Conservation (phyloP, 2,113 vertebrate genomes). For the Carollia perspicillata region DNA sequence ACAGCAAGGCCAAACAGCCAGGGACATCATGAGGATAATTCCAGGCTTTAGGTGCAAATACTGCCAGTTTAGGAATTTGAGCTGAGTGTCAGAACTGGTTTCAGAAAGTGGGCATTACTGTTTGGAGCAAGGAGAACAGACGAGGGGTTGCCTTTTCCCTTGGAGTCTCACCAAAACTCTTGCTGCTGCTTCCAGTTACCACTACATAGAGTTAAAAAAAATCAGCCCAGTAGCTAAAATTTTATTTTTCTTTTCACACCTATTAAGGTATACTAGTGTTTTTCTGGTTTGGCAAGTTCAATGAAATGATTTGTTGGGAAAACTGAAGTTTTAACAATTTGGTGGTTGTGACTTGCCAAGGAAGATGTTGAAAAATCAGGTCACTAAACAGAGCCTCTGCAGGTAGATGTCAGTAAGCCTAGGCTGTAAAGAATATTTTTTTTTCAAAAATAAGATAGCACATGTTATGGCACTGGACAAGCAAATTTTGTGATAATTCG, state of each 20-base stretch:
- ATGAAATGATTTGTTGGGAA: neutral
- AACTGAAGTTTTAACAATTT: neutral
- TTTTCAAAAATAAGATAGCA: neutral
- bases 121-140: neutral
- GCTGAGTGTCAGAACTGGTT: neutral
- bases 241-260: neutral
- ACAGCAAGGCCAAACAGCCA: neutral
- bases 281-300: constrained; percentile 2
- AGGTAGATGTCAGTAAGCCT: neutral
- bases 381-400: neutral
- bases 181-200: neutral
- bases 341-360: neutral
- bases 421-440: neutral
- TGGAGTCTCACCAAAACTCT: neutral
- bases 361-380: constrained; percentile 12
- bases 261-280: constrained; percentile 12
- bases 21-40: neutral
- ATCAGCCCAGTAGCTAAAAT: neutral
- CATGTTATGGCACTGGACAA: neutral
- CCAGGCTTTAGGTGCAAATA: neutral
- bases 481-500: neutral
- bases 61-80: neutral
- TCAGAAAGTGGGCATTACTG: neutral
- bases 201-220: neutral
- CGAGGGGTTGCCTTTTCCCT: neutral